A percentile compares a stretch with the other conserved stretches of the same genome.
phyloP scores from a whole-genome alignment of 2,113 vertebrate genomes.

The Puntigrus tetrazona region DNA sequence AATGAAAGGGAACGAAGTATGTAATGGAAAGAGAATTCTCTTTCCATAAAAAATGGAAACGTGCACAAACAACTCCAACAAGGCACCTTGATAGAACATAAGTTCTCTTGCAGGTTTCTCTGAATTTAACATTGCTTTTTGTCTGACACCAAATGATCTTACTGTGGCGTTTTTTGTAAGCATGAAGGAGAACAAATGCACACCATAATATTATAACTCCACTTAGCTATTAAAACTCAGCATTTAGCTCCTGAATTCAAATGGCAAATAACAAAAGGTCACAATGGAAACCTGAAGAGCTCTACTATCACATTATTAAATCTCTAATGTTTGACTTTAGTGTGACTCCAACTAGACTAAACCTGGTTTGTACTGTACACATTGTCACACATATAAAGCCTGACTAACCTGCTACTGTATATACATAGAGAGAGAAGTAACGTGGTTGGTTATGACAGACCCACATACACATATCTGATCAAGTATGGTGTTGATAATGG shows the following conservation, averaged over 20 bases:
- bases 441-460: neutral
- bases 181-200: neutral
- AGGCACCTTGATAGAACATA: too few species aligned
- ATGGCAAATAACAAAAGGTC: neutral
- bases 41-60: too few species aligned
- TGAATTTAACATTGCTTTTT: neutral
- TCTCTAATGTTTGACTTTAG: slow-evolving; percentile 18
- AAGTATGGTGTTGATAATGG: neutral
- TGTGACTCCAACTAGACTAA: neutral
- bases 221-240: neutral
- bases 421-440: neutral
- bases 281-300: neutral
- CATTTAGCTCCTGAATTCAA: too few species aligned
- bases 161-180: neutral
- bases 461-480: neutral
- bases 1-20: neutral
- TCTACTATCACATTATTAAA: neutral
- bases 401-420: slow-evolving; percentile 5
- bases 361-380: neutral
- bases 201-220: neutral
- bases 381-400: neutral
- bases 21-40: neutral
- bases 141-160: neutral
- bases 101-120: neutral
- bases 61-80: too few species aligned